Percentiles rank a stretch among this genome's conserved stretches.
Evolutionary conservation across 2,113 vertebrate genomes (phyloP).

Genomic region (Bubo blakistoni): DNA sequence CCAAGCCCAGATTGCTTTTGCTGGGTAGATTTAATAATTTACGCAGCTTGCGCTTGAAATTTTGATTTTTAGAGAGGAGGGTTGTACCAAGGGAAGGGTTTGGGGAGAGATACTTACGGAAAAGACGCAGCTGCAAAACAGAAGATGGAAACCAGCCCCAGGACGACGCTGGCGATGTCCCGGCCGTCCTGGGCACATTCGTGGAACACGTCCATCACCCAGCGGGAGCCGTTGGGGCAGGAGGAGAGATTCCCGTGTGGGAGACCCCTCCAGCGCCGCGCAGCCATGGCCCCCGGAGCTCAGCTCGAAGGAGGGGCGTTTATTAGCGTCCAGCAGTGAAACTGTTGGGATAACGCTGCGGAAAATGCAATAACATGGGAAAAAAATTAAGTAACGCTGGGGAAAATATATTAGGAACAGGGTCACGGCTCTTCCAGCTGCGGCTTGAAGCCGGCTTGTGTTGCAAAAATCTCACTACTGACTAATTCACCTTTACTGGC

Average conservation of each 20-base stretch:
- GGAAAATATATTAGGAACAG: accelerated
- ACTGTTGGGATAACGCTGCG: neutral
- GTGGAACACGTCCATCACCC: conserved; percentile 82
- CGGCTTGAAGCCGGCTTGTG: accelerated
- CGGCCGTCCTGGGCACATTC: conserved; percentile 85
- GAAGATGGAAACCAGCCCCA: conserved; percentile 88
- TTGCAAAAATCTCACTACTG: neutral
- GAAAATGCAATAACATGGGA: neutral
- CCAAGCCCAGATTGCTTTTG: neutral
- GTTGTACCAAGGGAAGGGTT: neutral
- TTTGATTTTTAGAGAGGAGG: too few species aligned
- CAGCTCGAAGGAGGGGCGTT: neutral
- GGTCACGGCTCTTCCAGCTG: neutral
- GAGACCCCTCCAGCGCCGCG: neutral
- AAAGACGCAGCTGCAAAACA: conserved; percentile 88
- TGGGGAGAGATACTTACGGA: conserved; percentile 78
- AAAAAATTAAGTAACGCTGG: accelerated
- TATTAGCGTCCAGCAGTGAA: accelerated
- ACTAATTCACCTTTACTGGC: neutral
- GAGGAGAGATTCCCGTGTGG: conserved; percentile 66
- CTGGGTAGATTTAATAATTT: accelerated
- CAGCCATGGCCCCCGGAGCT: neutral
- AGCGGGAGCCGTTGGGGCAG: conserved; percentile 86
- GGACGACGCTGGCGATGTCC: conserved; percentile 83
- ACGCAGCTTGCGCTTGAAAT: accelerated